Evolutionary conservation across 2,113 vertebrate genomes (phyloP).

Genomic region (Amazona guildingii): DNA sequence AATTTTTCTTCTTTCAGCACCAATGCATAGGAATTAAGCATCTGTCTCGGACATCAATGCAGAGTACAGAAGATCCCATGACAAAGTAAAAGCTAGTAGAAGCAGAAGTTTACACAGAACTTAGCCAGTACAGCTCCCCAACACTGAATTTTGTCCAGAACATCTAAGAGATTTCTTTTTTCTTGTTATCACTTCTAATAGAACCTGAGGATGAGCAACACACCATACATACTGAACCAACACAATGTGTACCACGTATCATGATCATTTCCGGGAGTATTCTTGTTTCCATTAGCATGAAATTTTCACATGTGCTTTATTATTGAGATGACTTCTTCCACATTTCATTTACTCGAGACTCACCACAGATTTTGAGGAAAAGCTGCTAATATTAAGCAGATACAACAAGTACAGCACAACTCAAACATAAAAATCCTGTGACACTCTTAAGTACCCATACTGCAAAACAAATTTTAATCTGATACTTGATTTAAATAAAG

Average conservation of each 20-base stretch:
- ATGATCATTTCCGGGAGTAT: neutral
- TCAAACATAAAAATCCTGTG: neutral
- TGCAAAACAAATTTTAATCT: neutral
- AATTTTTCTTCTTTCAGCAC: neutral
- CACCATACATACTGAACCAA: neutral
- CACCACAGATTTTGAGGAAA: neutral
- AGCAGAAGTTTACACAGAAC: neutral
- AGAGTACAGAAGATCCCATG: neutral
- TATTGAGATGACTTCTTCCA: neutral
- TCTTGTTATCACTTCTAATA: neutral
- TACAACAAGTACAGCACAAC: neutral
- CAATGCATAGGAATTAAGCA: neutral
- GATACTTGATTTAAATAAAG: neutral
- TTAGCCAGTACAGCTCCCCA: neutral
- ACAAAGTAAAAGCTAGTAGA: neutral
- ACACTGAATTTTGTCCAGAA: neutral
- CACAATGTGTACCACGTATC: neutral
- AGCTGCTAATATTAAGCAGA: neutral
- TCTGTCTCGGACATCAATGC: neutral
- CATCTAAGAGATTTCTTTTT: neutral
- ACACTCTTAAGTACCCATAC: neutral
- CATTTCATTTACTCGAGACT: neutral
- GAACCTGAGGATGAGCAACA: neutral
- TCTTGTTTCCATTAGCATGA: neutral
- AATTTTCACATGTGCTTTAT: neutral